phyloP scores from a whole-genome alignment of 2,113 vertebrate genomes.

The Heloderma charlesbogerti region DNA sequence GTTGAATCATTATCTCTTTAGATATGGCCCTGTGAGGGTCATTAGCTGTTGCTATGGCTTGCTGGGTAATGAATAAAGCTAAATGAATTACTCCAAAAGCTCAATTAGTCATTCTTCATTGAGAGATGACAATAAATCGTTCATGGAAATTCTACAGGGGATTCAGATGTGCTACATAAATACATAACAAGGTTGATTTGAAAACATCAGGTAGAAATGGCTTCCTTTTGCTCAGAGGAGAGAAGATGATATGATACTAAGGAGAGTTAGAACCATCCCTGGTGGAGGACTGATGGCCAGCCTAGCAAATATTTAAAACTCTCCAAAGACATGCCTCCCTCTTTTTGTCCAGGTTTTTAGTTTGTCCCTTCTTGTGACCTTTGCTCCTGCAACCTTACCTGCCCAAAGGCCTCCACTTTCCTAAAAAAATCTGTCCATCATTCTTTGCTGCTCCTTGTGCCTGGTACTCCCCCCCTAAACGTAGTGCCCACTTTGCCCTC shows the following conservation, averaged over 20 bases:
- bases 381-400: neutral
- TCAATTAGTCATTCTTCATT: conserved; percentile 20
- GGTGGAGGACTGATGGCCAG: neutral
- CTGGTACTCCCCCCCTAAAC: neutral
- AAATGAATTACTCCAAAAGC: conserved; percentile 6
- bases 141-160: neutral
- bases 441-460: neutral
- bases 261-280: neutral
- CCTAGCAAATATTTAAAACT: neutral
- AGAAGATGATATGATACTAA: neutral
- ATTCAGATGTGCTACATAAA: neutral
- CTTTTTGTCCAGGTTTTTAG: neutral
- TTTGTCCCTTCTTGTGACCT: neutral
- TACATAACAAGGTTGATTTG: neutral
- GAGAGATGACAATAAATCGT: conserved; percentile 13
- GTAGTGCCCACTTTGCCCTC: no score
- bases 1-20: neutral
- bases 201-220: neutral
- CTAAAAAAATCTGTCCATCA: neutral
- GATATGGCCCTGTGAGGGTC: neutral
- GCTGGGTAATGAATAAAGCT: conserved; percentile 24
- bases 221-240: neutral
- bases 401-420: neutral
- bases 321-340: neutral
- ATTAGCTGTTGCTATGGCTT: neutral